These are phyloP conservation scores for Nomada lathburiana DNA, from an alignment of 2,888 invertebrate genomes.

Conservation along the genomic window DNA sequence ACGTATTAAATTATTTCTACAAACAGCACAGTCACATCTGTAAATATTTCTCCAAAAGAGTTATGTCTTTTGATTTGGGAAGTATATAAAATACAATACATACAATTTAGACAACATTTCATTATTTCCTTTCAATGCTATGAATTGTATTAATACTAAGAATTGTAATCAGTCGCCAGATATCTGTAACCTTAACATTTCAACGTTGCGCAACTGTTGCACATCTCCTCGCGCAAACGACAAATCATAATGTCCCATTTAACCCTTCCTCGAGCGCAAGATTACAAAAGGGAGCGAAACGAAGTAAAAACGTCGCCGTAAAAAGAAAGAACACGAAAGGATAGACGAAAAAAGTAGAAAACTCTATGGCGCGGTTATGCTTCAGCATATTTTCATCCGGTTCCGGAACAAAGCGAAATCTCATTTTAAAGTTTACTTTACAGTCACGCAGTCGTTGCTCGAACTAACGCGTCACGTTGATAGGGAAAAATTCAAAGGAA, in stretches of 20 bases:
- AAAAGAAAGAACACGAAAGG: background rate
- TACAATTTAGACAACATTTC: too few species aligned
- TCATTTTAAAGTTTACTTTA: conserved; percentile 2
- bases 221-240: background rate
- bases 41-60: too few species aligned
- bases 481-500: conserved; percentile 16
- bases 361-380: background rate
- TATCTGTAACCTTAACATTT: background rate
- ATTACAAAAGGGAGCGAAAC: background rate
- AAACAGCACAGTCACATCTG: too few species aligned
- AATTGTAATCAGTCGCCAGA: background rate
- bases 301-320: background rate
- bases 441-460: too few species aligned
- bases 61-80: too few species aligned
- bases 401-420: background rate
- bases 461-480: background rate
- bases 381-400: background rate
- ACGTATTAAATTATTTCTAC: too few species aligned
- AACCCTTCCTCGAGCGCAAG: background rate
- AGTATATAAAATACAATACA: too few species aligned
- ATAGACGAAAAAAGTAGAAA: background rate
- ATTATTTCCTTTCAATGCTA: too few species aligned
- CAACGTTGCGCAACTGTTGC: background rate
- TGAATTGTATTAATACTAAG: background rate
- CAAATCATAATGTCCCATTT: background rate